phyloP scores from a whole-genome alignment of 1,140 invertebrate species.

The Cotesia vestalis region DNA sequence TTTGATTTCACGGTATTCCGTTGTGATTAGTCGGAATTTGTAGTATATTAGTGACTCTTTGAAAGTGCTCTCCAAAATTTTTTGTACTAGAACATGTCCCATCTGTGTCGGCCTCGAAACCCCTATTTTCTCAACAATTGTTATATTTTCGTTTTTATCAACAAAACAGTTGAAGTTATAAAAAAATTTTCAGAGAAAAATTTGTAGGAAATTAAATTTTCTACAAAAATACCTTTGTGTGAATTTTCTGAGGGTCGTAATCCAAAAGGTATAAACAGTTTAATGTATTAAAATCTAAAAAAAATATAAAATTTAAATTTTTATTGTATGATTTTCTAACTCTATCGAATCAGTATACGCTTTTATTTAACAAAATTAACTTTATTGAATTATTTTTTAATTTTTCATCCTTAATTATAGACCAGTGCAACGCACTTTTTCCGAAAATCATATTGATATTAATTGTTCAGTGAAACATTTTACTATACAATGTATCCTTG shows the following conservation, averaged over 20 bases:
- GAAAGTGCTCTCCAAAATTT: slow-evolving; percentile 14
- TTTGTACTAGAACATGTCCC: slow-evolving; percentile 7
- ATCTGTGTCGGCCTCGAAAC: slow-evolving; percentile 6
- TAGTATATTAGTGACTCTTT: slow-evolving; percentile 15
- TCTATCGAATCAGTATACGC: too few species aligned
- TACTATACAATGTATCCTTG: too few species aligned
- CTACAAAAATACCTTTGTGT: not conserved
- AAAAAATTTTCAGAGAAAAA: not conserved
- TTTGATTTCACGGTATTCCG: too few species aligned
- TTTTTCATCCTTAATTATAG: too few species aligned
- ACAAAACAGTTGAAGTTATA: slow-evolving; percentile 20
- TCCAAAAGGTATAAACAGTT: slow-evolving; percentile 8
- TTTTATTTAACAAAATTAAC: too few species aligned
- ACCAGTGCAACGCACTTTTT: too few species aligned
- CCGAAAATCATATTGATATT: too few species aligned
- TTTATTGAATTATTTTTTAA: not conserved
- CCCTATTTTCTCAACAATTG: not conserved
- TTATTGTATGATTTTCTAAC: too few species aligned
- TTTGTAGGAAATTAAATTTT: slow-evolving; percentile 20
- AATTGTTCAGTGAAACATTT: too few species aligned
- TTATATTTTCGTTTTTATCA: slow-evolving; percentile 14
- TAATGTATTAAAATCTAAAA: not conserved
- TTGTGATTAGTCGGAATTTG: slow-evolving; percentile 17
- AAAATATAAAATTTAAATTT: too few species aligned
- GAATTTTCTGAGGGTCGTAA: not conserved